These are phyloP conservation scores for Triplophysa yarkandensis DNA, from an alignment of 2,797 vertebrate species.

Conservation along the genomic window DNA sequence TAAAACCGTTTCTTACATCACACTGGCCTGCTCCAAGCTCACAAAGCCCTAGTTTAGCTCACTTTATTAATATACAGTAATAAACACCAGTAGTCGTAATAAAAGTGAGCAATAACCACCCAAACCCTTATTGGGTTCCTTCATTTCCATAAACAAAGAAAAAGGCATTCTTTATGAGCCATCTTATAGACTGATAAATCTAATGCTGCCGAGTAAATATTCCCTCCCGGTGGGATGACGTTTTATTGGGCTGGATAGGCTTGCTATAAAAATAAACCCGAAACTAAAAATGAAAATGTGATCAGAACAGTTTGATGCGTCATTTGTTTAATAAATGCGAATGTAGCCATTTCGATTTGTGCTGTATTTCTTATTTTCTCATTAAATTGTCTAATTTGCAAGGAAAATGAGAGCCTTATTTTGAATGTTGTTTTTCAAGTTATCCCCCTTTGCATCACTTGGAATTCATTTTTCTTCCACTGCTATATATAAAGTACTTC, in stretches of 20 bases:
- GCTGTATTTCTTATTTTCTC: not conserved
- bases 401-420: not conserved
- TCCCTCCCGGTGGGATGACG: not conserved
- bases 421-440: not conserved
- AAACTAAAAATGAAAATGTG: not conserved
- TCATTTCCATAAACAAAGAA: slow-evolving; percentile 32
- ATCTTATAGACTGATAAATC: not conserved
- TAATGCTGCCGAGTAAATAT: not conserved
- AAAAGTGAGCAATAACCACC: slow-evolving; percentile 16
- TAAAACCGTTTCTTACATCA: slow-evolving; percentile 19
- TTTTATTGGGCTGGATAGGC: not conserved
- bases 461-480: too few relatives aligned
- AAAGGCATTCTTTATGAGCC: not conserved
- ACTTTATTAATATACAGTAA: slow-evolving; percentile 40
- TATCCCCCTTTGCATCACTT: not conserved
- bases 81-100: slow-evolving; percentile 28
- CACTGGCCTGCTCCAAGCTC: not conserved
- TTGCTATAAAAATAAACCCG: not conserved
- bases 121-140: slow-evolving; percentile 5
- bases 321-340: not conserved
- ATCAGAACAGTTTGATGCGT: not conserved
- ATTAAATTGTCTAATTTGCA: slow-evolving; percentile 3
- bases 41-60: slow-evolving; percentile 6
- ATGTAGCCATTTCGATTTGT: not conserved
- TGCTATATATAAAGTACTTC: not conserved